Conservation (phyloP, 2,113 vertebrate genomes). For the Pangasianodon hypophthalmus region DNA sequence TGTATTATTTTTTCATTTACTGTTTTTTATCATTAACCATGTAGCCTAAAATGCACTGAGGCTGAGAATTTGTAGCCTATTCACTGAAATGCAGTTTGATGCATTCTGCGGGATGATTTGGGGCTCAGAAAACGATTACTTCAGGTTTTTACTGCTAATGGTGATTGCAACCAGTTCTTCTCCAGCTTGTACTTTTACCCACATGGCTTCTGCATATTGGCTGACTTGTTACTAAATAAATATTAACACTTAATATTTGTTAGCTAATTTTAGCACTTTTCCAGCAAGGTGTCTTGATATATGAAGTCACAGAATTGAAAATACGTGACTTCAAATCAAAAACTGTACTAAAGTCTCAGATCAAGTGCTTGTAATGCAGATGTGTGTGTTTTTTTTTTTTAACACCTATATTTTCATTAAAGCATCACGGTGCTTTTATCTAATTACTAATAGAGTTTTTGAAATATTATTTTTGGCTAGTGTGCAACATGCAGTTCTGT, state of each 20-base stretch:
- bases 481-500: not conserved
- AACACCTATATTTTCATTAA: not conserved
- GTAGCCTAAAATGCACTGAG: too few species aligned
- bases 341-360: not conserved
- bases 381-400: not conserved
- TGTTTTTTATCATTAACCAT: too few species aligned
- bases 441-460: not conserved
- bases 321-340: not conserved
- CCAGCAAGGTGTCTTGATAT: too few species aligned
- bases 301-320: not conserved
- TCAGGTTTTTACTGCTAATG: not conserved
- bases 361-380: not conserved
- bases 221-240: not conserved
- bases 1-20: too few species aligned
- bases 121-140: not conserved
- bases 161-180: not conserved
- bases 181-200: too few species aligned
- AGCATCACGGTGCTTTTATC: slow-evolving; percentile 1
- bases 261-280: too few species aligned
- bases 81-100: too few species aligned
- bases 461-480: not conserved
- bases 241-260: not conserved
- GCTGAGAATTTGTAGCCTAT: too few species aligned
- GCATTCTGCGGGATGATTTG: not conserved
- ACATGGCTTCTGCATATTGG: too few species aligned